Evolutionary conservation across 2,888 invertebrate genomes (phyloP), one percentile per base, ranked within the genome.

Genomic region (Leptothorax acervorum): DNA sequence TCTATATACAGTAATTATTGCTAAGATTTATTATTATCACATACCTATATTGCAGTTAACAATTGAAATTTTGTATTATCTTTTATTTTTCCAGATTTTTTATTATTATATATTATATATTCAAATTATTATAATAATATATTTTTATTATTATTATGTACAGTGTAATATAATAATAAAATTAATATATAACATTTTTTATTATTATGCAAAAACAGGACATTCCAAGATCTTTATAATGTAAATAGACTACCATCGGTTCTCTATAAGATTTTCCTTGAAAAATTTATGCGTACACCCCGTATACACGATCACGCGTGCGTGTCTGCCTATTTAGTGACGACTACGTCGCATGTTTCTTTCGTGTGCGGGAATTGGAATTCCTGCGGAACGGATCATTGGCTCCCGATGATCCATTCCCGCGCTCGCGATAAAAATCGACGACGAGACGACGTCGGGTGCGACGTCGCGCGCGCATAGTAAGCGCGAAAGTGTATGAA

Each of bases 371-470:
- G 83, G 71, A 88, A 84, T 86, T 73, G 81, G 79, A 90, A 89
- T 88, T 88, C 65, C 68, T 90, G 48, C 35, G 62, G 74, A 75
- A 78, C 51, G 74, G 83, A 83, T 88, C 63, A 71, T 81, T 70
- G 65, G 57, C 73, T 79, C 39, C 23, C 57, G 53, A 76, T 42
- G 73, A 57, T 79, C 73, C 73, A 31, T 78, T 78, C 55, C 42
- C 23, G 71, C 6, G 55, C 31, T 39, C 23, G 66, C n/a, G 3
- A n/a, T 45, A 73, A 79, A 79, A 79, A 35, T 57, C 35, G 35
- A 57, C 11, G 57, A 31, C 31, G 55, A 51, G 63, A 35, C 75
- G 63, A 31, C 45, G 18, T 55, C 53, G 48, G 6, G 35, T 15
- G 18, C 28, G 28, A 48, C 23, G 28, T 18, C 9, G 35, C 57